Evolutionary conservation across 53 echinoderm and acorn worm genomes (phyloP), one percentile per base, ranked within the genome.

Genomic region (Hippasteria phrygiana): DNA sequence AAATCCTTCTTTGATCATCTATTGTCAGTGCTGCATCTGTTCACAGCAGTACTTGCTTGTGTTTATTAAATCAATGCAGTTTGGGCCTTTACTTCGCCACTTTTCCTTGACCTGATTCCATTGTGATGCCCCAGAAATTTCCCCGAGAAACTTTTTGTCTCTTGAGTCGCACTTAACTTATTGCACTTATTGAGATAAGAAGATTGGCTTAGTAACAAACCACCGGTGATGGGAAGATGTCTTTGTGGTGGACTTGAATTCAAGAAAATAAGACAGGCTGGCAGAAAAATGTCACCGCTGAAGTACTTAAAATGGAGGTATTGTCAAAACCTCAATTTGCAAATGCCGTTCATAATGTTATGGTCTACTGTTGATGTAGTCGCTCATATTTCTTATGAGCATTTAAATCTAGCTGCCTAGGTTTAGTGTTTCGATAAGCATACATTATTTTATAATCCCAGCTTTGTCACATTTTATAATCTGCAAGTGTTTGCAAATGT

Each of bases 31-130:
- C 46, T 51, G 20, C 51, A 33, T 31, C 34, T 17, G 32, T 17
- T 16, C 53, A 59, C 6, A 45, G 46, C 46, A 11, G 29, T 37
- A 33, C 75, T 13, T 75, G 48, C 55, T 59, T 40, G 62, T 38
- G 37, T 39, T 59, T 78, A 78, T 78, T 54, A 77, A 77, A 77
- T 78, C 78, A 78, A 59, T 78, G 59, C 35, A 26, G 78, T 13
- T 62, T 78, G 38, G 78, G 33, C 38, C 48, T 78, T 78, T 78
- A 17, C 56, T 36, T 34, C 26, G 35, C 78, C 22, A 22, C 62
- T 8, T 78, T 78, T 24, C 78, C 42, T 41, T 78, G 78, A 78
- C 78, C 78, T 53, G 40, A 39, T 78, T 66, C 59, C 56, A 20
- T 34, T 7, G n/a, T 17, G 18, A 22, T 24, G 78, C 38, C 56